These are phyloP conservation scores for Equus quagga DNA, from an alignment of 2,113 vertebrate species.

Conservation along the genomic window DNA sequence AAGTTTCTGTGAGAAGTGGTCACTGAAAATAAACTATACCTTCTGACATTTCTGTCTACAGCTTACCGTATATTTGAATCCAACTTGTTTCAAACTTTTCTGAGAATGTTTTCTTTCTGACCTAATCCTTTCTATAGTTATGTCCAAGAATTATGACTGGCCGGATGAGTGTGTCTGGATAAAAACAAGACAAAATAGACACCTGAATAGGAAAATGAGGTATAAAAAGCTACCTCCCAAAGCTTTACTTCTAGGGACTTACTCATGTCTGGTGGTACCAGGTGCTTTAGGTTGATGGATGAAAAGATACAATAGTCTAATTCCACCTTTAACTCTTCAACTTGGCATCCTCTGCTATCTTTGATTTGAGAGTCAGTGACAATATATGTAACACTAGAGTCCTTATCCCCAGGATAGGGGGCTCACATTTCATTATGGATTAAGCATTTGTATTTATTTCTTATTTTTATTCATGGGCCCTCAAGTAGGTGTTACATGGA, in stretches of 20 bases:
- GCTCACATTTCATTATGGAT: background rate
- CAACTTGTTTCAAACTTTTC: background rate
- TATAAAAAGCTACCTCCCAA: background rate
- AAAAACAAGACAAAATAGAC: background rate
- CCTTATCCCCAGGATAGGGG: background rate
- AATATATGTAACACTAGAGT: background rate
- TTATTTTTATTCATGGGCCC: conserved; percentile 55
- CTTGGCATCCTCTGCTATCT: conserved; percentile 15
- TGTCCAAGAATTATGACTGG: background rate
- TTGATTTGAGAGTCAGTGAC: conserved; percentile 39
- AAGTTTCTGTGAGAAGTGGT: background rate
- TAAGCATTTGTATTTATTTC: conserved; percentile 62
- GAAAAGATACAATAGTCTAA: background rate
- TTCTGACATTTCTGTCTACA: background rate
- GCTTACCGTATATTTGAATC: background rate
- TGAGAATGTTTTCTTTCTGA: background rate
- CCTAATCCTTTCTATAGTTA: background rate
- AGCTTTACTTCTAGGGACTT: background rate
- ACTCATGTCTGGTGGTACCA: background rate
- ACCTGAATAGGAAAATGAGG: background rate
- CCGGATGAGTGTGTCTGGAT: background rate
- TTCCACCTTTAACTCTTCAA: background rate
- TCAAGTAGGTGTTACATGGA: conserved; percentile 59
- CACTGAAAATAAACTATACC: background rate
- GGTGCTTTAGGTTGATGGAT: background rate